Base-by-base conservation (phyloP, 2,888 invertebrate genomes). In the Epirrhoe tristata region DNA sequence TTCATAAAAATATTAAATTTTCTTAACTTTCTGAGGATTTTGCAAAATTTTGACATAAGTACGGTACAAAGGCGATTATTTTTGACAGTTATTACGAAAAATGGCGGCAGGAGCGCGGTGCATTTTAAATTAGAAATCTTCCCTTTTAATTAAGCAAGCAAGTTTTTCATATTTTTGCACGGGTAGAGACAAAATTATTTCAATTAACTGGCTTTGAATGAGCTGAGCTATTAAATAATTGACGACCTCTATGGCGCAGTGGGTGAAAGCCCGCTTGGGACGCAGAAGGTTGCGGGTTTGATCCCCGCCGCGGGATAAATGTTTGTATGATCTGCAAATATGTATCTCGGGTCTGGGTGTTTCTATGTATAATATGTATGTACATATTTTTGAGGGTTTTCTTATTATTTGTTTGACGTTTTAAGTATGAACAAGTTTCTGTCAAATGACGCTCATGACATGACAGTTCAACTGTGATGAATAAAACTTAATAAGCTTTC, bases 1-100 rank as follows among this genome's bases (percentile, higher is more conserved):
- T 55, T 43, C 31, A 43, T 63, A 10, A 56, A 32, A 24, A 36
- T 24, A 14, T 31, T 55, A 16, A 58, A 58, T 55, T 55, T 59
- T 16, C 16, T 5, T 16, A 59, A 39, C 39, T 56, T 55, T 59
- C 12, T 31, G 32, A 16, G 46, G 39, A 43, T 43, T 53, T 62
- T 14, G 46, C 52, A 67, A 54, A 54, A 64, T 69, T 65, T 60
- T 48, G 36, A 52, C 43, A 58, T 39, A 66, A 52, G 59, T 63
- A 63, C 66, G 46, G 8, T 43, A 24, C 63, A 61, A 66, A 66
- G 65, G 65, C 60, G 36, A 54, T 63, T 31, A 53, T 54, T 64
- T 64, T 57, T 72, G 73, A 69, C 73, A 67, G 69, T 74, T 74
- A 74, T 72, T 52, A 67, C 51, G 67, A 67, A 70, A 71, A 64